Evolutionary conservation across 1,140 invertebrate species (phyloP).

Genomic region (Platyscapa corneri): DNA sequence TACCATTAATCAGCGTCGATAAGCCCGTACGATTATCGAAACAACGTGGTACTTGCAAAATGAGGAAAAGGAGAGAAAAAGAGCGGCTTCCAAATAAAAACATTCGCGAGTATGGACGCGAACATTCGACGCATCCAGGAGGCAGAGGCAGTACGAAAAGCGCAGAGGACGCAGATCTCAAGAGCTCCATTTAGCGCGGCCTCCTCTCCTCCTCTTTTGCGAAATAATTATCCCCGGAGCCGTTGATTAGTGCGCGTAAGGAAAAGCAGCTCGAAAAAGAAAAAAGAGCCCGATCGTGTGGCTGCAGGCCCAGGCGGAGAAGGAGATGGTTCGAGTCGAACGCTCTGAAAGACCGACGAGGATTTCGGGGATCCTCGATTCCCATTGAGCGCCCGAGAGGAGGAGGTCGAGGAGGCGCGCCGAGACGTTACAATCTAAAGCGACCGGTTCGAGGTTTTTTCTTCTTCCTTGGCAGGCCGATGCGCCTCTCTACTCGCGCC

Average conservation of each 20-base stretch:
- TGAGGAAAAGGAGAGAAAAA: neutral
- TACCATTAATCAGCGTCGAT: no score
- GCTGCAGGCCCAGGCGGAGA: neutral
- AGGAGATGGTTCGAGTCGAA: neutral
- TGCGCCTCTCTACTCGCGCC: neutral
- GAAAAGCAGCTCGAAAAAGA: neutral
- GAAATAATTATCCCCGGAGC: slow-evolving; percentile 63
- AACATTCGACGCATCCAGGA: neutral
- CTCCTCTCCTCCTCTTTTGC: slow-evolving; percentile 51
- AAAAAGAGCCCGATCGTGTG: neutral
- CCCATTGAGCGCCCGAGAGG: neutral
- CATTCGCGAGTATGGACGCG: neutral
- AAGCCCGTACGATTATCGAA: neutral
- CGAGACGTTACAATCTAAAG: slow-evolving; percentile 44
- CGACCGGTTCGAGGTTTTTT: slow-evolving; percentile 2
- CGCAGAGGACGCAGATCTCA: slow-evolving; percentile 34
- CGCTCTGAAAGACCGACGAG: neutral
- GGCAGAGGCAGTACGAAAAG: neutral
- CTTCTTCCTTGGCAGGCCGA: neutral
- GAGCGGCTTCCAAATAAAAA: neutral
- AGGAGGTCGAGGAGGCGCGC: neutral
- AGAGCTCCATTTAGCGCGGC: slow-evolving; percentile 41
- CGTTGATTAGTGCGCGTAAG: slow-evolving; percentile 58
- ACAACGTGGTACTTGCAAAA: neutral
- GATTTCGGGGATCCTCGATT: slow-evolving; percentile 36